phyloP scores from a whole-genome alignment of 2,888 invertebrate species.

The Caenorhabditis sp. region DNA sequence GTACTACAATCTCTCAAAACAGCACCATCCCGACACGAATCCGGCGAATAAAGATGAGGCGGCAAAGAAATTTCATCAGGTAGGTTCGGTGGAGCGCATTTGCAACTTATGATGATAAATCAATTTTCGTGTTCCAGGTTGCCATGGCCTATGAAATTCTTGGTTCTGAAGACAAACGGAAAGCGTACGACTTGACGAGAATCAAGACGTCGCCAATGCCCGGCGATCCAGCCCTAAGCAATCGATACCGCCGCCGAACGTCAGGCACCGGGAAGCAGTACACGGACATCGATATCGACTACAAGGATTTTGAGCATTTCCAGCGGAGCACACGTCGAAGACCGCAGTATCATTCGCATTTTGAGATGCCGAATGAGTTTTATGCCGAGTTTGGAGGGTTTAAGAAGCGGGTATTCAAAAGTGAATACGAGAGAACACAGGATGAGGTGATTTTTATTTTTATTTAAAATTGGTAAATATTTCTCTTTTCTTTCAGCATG shows the following conservation, averaged over 20 bases:
- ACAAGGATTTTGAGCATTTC: slow-evolving; percentile 81
- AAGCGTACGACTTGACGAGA: slow-evolving; percentile 68
- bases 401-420: slow-evolving; percentile 68
- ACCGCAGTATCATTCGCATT: slow-evolving; percentile 72
- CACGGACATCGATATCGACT: slow-evolving; percentile 81
- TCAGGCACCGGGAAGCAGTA: slow-evolving; percentile 66
- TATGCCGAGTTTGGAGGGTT: slow-evolving; percentile 70
- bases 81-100: slow-evolving; percentile 24
- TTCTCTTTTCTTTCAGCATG: slow-evolving; percentile 32
- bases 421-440: slow-evolving; percentile 70
- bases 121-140: too few relatives aligned
- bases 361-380: slow-evolving; percentile 77
- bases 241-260: slow-evolving; percentile 37
- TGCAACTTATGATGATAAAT: too few relatives aligned
- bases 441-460: slow-evolving; percentile 48
- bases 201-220: slow-evolving; percentile 53
- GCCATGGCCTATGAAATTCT: slow-evolving; percentile 79
- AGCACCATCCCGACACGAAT: slow-evolving; percentile 81
- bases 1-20: slow-evolving; percentile 80
- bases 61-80: slow-evolving; percentile 78
- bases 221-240: slow-evolving; percentile 21
- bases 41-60: slow-evolving; percentile 73
- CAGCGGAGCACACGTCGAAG: slow-evolving; percentile 72
- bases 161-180: slow-evolving; percentile 75
- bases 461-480: not conserved